Evolutionary conservation across 2,113 vertebrate species (phyloP).

Genomic region (Albula goreensis): DNA sequence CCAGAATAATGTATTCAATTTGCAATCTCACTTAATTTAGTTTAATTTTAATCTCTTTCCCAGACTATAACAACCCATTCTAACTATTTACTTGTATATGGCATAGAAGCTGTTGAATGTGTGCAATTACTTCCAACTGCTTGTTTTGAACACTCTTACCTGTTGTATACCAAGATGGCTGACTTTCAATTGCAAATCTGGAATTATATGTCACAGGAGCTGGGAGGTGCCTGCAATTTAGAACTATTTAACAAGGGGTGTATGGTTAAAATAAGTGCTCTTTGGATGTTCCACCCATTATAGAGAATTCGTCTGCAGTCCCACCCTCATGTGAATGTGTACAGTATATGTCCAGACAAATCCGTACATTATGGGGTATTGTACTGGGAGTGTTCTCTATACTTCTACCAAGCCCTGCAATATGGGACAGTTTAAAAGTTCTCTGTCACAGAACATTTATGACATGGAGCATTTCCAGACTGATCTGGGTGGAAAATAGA

Average conservation of each 20-base stretch:
- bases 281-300: not conserved
- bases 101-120: not conserved
- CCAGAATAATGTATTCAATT: not conserved
- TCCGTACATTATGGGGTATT: not conserved
- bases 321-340: not conserved
- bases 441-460: constrained; percentile 12
- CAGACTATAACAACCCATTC: too few relatives aligned
- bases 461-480: constrained; percentile 2
- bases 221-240: not conserved
- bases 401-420: constrained; percentile 2
- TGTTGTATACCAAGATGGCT: not conserved
- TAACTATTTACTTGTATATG: too few relatives aligned
- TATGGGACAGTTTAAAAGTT: not conserved
- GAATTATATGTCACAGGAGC: not conserved
- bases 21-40: not conserved
- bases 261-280: not conserved
- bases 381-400: not conserved
- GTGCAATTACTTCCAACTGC: not conserved
- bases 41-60: too few relatives aligned
- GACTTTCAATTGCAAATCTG: not conserved
- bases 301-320: not conserved
- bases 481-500: not conserved
- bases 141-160: not conserved
- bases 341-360: not conserved
- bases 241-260: not conserved